phyloP scores from a whole-genome alignment of 2,113 vertebrate species.

The Sylvicapra grimmia region DNA sequence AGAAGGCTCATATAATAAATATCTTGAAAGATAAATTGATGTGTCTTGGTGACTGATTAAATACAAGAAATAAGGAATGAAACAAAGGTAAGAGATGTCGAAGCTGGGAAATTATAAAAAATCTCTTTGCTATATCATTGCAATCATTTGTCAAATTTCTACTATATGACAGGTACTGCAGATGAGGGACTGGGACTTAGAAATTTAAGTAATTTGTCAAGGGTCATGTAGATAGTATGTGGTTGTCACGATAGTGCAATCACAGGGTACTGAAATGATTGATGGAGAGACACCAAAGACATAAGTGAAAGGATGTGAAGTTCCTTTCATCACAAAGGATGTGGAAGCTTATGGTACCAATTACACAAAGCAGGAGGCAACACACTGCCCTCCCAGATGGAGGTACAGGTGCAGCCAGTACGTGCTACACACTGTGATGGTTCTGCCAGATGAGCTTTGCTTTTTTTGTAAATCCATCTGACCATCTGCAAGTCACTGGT shows the following conservation, averaged over 20 bases:
- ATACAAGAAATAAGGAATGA: background rate
- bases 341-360: constrained; percentile 34
- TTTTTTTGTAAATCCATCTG: background rate
- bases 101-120: background rate
- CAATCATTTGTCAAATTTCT: background rate
- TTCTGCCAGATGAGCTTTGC: background rate
- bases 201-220: background rate
- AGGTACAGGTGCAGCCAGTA: background rate
- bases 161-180: background rate
- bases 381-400: background rate
- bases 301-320: constrained; percentile 14
- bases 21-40: background rate
- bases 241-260: background rate
- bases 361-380: constrained; percentile 13
- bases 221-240: background rate
- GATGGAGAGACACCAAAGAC: constrained; percentile 18
- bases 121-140: background rate
- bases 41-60: background rate
- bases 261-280: background rate
- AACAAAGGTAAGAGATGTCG: background rate
- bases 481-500: background rate
- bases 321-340: constrained; percentile 38
- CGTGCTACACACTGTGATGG: background rate
- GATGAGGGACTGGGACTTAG: background rate
- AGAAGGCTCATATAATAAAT: background rate